These are phyloP conservation scores for Sebastes taczanowskii DNA, from an alignment of 2,797 vertebrate species.

Conservation along the genomic window DNA sequence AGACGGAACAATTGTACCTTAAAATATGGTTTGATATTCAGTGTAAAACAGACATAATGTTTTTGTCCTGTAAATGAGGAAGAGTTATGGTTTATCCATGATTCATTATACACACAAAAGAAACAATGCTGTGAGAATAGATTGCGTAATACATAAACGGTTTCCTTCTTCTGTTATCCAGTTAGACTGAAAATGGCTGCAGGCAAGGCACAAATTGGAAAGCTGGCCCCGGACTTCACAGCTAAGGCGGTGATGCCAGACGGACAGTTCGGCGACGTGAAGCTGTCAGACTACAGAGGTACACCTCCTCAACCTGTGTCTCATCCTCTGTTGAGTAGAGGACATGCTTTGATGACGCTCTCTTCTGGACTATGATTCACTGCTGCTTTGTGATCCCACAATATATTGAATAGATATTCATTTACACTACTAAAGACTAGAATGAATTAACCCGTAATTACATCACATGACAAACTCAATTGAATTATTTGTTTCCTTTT, in stretches of 20 bases:
- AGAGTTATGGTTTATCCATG: background rate
- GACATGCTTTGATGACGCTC: slow-evolving; percentile 39
- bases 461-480: background rate
- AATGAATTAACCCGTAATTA: slow-evolving; percentile 26
- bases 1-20: background rate
- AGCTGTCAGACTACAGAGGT: slow-evolving; percentile 93
- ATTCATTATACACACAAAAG: background rate
- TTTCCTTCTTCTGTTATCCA: slow-evolving; percentile 28
- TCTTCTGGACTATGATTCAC: background rate
- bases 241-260: slow-evolving; percentile 97
- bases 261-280: slow-evolving; percentile 92
- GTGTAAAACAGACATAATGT: background rate
- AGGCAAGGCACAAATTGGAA: slow-evolving; percentile 93
- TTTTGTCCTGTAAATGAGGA: background rate
- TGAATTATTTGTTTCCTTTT: background rate
- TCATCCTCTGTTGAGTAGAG: background rate
- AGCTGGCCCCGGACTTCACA: slow-evolving; percentile 92
- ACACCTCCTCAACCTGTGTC: slow-evolving; percentile 15
- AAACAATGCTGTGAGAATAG: background rate
- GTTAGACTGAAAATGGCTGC: slow-evolving; percentile 89
- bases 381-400: slow-evolving; percentile 25
- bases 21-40: background rate
- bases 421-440: slow-evolving; percentile 46
- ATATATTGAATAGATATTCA: slow-evolving; percentile 7
- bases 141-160: background rate